Conservation (phyloP, 92 coral and sea anemone genomes). For the Bergia sp. region DNA sequence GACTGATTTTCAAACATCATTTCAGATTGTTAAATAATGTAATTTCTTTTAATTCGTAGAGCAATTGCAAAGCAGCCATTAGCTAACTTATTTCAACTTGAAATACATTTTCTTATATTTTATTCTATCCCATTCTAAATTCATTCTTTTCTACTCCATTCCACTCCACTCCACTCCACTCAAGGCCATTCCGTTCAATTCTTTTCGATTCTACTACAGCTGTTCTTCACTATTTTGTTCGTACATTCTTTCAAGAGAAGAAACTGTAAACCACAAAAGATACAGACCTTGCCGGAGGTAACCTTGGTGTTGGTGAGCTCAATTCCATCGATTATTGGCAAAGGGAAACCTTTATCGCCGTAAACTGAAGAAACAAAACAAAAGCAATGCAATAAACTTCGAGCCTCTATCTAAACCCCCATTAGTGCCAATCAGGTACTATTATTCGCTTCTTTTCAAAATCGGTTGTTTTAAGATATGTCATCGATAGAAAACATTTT, state of each 20-base stretch:
- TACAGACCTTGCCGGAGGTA: constrained; percentile 68
- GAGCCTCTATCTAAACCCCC: no score
- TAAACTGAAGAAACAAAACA: constrained; percentile 49
- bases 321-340: constrained; percentile 86
- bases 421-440: no score
- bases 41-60: no score
- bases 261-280: not conserved
- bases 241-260: not conserved
- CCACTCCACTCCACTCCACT: not conserved
- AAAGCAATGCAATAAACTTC: not conserved
- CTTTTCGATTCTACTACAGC: no score
- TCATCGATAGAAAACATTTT: no score
- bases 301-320: constrained; percentile 71
- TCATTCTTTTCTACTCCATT: not conserved
- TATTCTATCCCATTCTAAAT: not conserved
- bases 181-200: no score
- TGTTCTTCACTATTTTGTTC: no score
- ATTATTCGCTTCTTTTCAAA: not conserved
- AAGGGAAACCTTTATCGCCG: constrained; percentile 87
- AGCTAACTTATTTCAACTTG: no score
- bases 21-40: no score
- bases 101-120: no score
- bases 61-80: no score
- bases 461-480: not conserved
- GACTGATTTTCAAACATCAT: no score